Conservation (phyloP, 1,140 invertebrate genomes). For the Drosophila neocordata region DNA sequence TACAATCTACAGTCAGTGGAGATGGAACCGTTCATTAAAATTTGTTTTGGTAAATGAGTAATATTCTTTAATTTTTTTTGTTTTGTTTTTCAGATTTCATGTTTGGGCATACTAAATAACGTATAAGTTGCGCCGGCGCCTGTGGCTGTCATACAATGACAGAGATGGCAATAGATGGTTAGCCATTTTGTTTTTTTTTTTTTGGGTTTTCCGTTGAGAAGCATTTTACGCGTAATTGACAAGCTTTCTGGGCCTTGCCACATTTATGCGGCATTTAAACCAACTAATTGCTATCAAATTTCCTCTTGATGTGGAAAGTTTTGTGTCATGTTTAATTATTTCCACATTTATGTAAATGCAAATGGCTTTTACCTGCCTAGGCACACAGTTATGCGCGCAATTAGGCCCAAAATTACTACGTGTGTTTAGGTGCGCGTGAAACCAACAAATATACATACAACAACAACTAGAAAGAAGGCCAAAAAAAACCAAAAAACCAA, state of each 20-base stretch:
- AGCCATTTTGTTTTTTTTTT: slow-evolving; percentile 40
- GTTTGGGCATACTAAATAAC: slow-evolving; percentile 34
- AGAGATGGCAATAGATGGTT: slow-evolving; percentile 1
- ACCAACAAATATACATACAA: slow-evolving; percentile 29
- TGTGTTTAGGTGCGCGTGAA: slow-evolving; percentile 79
- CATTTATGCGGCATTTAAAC: slow-evolving; percentile 82
- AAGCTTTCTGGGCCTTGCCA: slow-evolving; percentile 56
- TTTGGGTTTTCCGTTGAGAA: slow-evolving; percentile 2
- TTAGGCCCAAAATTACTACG: slow-evolving; percentile 65
- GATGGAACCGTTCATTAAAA: slow-evolving; percentile 72
- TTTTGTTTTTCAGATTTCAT: slow-evolving; percentile 61
- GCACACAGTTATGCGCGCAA: too few species aligned
- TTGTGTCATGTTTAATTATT: slow-evolving; percentile 79
- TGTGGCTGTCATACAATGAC: background rate
- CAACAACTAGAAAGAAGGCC: slow-evolving; percentile 16
- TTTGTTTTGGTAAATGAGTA: slow-evolving; percentile 42
- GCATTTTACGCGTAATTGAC: slow-evolving; percentile 75
- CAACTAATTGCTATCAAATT: slow-evolving; percentile 76
- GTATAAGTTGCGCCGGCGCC: slow-evolving; percentile 42
- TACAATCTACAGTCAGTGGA: slow-evolving; percentile 55
- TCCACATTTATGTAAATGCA: slow-evolving; percentile 77
- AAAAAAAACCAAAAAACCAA: slow-evolving; percentile 8
- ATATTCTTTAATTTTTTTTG: slow-evolving; percentile 6
- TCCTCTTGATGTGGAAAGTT: slow-evolving; percentile 63
- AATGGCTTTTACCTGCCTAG: slow-evolving; percentile 18